Evolutionary conservation across 2,113 vertebrate genomes (phyloP).

Genomic region (Erythrolamprus reginae): DNA sequence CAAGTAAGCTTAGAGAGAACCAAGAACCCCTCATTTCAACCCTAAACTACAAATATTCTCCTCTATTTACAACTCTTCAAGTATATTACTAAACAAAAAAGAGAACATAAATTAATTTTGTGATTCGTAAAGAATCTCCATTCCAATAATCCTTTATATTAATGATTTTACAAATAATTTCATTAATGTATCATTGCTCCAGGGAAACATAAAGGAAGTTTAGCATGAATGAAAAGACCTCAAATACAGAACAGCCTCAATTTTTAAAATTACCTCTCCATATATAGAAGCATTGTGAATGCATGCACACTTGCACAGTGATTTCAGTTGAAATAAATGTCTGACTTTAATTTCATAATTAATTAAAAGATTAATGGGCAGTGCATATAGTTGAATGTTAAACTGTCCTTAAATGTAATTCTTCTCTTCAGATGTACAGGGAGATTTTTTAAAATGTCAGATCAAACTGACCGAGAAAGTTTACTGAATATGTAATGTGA

Average conservation of each 20-base stretch:
- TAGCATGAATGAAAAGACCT: not conserved
- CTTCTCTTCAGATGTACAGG: conserved; percentile 29
- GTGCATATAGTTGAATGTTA: conserved; percentile 41
- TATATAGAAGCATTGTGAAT: not conserved
- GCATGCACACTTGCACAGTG: not conserved
- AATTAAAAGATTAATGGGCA: conserved; percentile 52
- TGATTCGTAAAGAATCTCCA: not conserved
- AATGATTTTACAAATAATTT: not conserved
- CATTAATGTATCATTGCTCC: not conserved
- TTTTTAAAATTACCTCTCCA: not conserved
- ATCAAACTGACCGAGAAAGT: conserved; percentile 60
- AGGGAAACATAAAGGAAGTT: not conserved
- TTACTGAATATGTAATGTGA: conserved; percentile 62
- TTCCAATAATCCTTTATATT: not conserved
- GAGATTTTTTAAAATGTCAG: conserved; percentile 49
- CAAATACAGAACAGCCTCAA: not conserved
- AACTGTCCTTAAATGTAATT: conserved; percentile 50
- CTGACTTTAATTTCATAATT: conserved; percentile 47
- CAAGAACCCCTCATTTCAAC: no score
- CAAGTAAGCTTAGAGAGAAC: no score
- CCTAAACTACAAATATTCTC: no score
- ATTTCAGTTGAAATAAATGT: conserved; percentile 11
- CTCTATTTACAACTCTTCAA: not conserved
- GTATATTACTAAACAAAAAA: not conserved
- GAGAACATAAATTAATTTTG: not conserved